These are phyloP conservation scores for Aleiodes testaceus DNA, from an alignment of 2,888 invertebrate species.

Conservation along the genomic window DNA sequence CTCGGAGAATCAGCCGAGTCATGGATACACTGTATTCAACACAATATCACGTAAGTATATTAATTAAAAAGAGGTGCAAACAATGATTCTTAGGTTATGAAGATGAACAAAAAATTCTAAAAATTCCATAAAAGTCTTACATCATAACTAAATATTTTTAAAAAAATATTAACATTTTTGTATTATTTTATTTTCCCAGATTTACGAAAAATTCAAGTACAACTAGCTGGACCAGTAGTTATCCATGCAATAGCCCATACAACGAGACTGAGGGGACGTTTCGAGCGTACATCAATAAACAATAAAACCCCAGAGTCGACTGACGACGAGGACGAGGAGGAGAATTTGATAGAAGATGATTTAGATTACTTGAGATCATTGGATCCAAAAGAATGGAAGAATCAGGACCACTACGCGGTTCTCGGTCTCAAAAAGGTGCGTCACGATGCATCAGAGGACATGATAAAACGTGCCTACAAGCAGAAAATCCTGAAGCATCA, in stretches of 20 bases:
- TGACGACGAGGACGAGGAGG: slow-evolving; percentile 68
- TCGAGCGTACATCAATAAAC: slow-evolving; percentile 59
- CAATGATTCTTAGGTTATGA: slow-evolving; percentile 1
- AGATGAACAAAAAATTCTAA: background rate
- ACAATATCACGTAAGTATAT: slow-evolving; percentile 58
- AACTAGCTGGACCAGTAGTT: slow-evolving; percentile 64
- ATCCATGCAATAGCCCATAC: slow-evolving; percentile 68
- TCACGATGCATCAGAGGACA: slow-evolving; percentile 90
- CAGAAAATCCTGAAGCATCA: slow-evolving; percentile 95
- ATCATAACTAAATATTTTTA: background rate
- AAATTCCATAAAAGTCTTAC: background rate
- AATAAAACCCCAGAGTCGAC: slow-evolving; percentile 59
- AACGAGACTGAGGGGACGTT: slow-evolving; percentile 62
- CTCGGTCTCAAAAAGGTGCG: slow-evolving; percentile 90
- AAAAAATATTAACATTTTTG: background rate
- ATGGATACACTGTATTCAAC: slow-evolving; percentile 55
- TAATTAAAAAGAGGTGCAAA: background rate
- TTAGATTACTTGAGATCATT: slow-evolving; percentile 88
- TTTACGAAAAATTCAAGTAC: slow-evolving; percentile 53
- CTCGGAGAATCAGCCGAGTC: slow-evolving; percentile 55
- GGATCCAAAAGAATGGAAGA: slow-evolving; percentile 98
- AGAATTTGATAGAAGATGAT: slow-evolving; percentile 80
- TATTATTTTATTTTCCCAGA: slow-evolving; percentile 49
- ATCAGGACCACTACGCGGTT: slow-evolving; percentile 98
- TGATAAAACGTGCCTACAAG: slow-evolving; percentile 92